Base-by-base conservation (phyloP, 2,113 vertebrate species). In the Dicerorhinus sumatrensis region DNA sequence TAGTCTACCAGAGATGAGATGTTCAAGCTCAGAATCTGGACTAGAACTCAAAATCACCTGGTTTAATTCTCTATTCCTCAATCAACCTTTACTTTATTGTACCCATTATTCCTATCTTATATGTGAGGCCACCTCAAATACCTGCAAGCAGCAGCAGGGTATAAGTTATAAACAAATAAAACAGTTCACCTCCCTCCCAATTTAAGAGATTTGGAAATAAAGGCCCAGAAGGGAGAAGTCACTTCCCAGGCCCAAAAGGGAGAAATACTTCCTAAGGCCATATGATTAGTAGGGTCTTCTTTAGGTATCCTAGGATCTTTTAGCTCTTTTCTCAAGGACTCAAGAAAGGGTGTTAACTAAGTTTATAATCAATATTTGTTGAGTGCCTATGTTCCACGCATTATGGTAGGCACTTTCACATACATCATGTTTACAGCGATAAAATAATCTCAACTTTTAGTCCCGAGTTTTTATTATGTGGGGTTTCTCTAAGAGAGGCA, bases 281-380 rank as follows among this genome's bases (percentile, higher is more conserved):
- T 80, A 83, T 58, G 27, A 89, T 83, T 69, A 73, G 29, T 92
- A 70, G 84, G 6, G 82, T 92, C 48, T 95, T 96, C 79, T 70
- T 51, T 70, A 23, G 85, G 48, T 42, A 81, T 63, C 60, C 65
- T 62, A 67, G 46, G 67, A 82, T 86, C 56, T 56, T 82, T 95
- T 46, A 83, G 56, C 51, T 16, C 72, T 89, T 91, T 96, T 54
- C 83, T 87, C 51, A 70, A 83, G 63, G 56, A 93, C 58, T 82
- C 72, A 76, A 70, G 62, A 94, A 82, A 89, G 29, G 9, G 25
- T 82, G 39, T 70, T 42, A 90, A 63, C 42, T 77, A 85, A 97
- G 31, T 82, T 91, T 76, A 75, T 75, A 67, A 88, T 91, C 65
- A 81, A 18, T 96, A 97, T 46, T 91, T 83, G 95, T 4, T 92